These are phyloP conservation scores for Craterocephalus amniculus DNA, from an alignment of 2,797 vertebrate genomes.

Conservation along the genomic window DNA sequence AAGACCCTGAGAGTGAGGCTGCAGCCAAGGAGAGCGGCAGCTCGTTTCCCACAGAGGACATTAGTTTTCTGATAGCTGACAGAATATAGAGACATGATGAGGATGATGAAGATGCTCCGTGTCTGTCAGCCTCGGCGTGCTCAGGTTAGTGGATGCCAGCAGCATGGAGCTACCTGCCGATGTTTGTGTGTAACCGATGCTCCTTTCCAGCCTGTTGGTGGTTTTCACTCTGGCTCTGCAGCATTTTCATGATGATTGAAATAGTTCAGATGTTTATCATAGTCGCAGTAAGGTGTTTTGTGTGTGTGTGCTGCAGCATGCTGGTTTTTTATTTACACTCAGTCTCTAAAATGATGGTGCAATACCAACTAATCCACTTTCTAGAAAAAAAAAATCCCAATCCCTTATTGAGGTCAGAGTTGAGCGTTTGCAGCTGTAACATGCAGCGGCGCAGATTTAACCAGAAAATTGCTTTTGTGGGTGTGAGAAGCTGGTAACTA, in stretches of 20 bases:
- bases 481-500: background rate
- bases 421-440: background rate
- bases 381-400: background rate
- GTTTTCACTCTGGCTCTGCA: slow-evolving; percentile 3
- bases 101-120: slow-evolving; percentile 44
- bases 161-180: background rate
- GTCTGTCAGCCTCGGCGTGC: slow-evolving; percentile 41
- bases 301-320: background rate
- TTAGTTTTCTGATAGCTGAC: background rate
- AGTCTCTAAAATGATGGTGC: background rate
- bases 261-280: background rate
- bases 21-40: background rate
- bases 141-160: slow-evolving; percentile 72
- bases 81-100: slow-evolving; percentile 21
- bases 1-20: slow-evolving; percentile 5
- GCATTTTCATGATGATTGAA: background rate
- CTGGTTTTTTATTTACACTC: background rate
- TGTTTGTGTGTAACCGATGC: slow-evolving; percentile 7
- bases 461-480: background rate
- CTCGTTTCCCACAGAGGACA: background rate
- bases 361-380: background rate
- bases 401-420: background rate
- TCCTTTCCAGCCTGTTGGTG: background rate
- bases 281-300: background rate
- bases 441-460: background rate